phyloP scores from a whole-genome alignment of 30 jellyfish, hydroid and myxozoan species.

The Turritopsis dohrnii region DNA sequence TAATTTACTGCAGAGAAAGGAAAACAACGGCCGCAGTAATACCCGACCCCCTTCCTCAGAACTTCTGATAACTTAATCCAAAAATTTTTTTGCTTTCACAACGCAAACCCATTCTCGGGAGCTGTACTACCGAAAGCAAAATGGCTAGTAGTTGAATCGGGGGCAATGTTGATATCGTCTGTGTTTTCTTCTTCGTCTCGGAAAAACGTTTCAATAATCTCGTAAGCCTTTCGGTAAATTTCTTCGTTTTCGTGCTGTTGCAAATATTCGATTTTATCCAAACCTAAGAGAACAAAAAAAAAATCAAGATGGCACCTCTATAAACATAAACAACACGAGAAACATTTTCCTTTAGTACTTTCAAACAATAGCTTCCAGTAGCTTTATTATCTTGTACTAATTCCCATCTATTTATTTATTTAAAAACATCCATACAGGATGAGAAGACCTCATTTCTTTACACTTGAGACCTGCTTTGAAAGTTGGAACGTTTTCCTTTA shows the following conservation, averaged over 20 bases:
- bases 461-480: no score
- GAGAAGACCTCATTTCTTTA: no score
- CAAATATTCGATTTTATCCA: slow-evolving; percentile 80
- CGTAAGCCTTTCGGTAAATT: slow-evolving; percentile 70
- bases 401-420: no score
- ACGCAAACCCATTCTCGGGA: slow-evolving; percentile 5
- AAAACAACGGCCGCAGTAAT: background rate
- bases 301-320: background rate
- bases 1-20: background rate
- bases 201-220: slow-evolving; percentile 63
- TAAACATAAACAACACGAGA: no score
- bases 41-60: background rate
- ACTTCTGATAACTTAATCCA: background rate
- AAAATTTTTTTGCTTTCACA: background rate
- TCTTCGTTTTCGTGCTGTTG: slow-evolving; percentile 89
- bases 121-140: slow-evolving; percentile 21
- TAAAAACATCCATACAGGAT: no score
- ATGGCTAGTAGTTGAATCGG: slow-evolving; percentile 23
- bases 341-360: no score
- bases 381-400: no score
- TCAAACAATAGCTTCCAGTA: no score
- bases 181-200: slow-evolving; percentile 56
- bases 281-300: slow-evolving; percentile 43
- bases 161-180: slow-evolving; percentile 18
- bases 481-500: no score